These are phyloP conservation scores for Hycleus cichorii DNA, from an alignment of 1,140 invertebrate genomes.

Conservation along the genomic window DNA sequence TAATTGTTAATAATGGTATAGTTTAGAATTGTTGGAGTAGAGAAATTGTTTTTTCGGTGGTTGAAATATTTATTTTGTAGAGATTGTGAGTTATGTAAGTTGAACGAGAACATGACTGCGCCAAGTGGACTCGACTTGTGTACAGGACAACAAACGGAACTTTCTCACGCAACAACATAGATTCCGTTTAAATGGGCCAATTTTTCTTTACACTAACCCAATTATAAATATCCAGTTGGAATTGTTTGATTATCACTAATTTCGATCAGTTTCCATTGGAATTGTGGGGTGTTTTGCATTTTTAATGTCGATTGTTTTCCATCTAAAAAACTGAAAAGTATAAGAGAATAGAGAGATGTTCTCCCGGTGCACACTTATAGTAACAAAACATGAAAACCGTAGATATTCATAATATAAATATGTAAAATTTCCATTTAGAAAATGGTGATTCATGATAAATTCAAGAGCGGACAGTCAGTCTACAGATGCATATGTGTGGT, in stretches of 20 bases:
- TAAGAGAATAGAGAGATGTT: too few species aligned
- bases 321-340: too few species aligned
- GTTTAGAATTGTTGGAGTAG: too few species aligned
- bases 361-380: background rate
- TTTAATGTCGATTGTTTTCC: too few species aligned
- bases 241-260: too few species aligned
- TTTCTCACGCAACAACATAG: slow-evolving; percentile 17
- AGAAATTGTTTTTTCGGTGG: too few species aligned
- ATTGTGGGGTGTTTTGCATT: too few species aligned
- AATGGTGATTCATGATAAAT: slow-evolving; percentile 39
- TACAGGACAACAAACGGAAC: slow-evolving; percentile 14
- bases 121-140: slow-evolving; percentile 17
- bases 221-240: too few species aligned
- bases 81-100: slow-evolving; percentile 24
- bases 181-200: background rate
- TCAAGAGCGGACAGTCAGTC: slow-evolving; percentile 35
- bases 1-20: too few species aligned
- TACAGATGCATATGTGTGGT: slow-evolving; percentile 26
- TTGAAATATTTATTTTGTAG: slow-evolving; percentile 16
- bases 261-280: too few species aligned
- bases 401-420: slow-evolving; percentile 38
- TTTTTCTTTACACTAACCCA: too few species aligned
- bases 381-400: background rate
- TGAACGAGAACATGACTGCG: slow-evolving; percentile 16
- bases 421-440: slow-evolving; percentile 41